Evolutionary conservation across 2,888 invertebrate genomes (phyloP).

Genomic region (Plebejus melissa): DNA sequence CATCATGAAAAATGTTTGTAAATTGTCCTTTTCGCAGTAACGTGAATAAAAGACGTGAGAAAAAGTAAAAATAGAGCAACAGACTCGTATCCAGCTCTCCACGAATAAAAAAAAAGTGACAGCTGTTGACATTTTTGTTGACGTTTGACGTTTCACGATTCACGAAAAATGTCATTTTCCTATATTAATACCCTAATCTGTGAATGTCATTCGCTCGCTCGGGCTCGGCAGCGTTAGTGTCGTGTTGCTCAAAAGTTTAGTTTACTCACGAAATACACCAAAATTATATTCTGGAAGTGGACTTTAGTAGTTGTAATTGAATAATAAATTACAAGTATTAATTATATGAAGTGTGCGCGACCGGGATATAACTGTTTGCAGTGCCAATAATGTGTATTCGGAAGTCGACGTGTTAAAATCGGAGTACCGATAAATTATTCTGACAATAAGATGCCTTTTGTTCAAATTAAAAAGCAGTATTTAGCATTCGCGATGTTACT

Average conservation of each 20-base stretch:
- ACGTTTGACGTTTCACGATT: not conserved
- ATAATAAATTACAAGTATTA: not conserved
- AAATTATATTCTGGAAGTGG: not conserved
- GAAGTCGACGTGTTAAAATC: slow-evolving; percentile 26
- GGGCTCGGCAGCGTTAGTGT: not conserved
- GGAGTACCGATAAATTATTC: slow-evolving; percentile 30
- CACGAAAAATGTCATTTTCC: not conserved
- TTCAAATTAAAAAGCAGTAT: slow-evolving; percentile 72
- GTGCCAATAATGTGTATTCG: slow-evolving; percentile 20
- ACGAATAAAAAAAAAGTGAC: not conserved
- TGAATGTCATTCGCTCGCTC: slow-evolving; percentile 12
- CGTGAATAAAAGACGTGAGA: no score
- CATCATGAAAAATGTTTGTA: no score
- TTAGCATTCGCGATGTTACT: slow-evolving; percentile 67
- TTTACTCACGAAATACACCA: not conserved
- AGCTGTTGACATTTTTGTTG: not conserved
- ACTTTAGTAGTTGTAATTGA: not conserved
- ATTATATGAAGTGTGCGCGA: not conserved
- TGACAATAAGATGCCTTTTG: slow-evolving; percentile 66
- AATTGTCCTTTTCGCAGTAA: no score
- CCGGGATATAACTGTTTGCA: slow-evolving; percentile 31
- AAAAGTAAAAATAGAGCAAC: no score
- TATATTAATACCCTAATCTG: no score
- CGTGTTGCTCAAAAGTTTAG: not conserved
- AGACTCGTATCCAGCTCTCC: no score